A percentile compares a stretch with the other conserved stretches of the same genome.
Evolutionary conservation across 2,797 vertebrate genomes (phyloP).

Genomic region (Sphenopsis melanotis): DNA sequence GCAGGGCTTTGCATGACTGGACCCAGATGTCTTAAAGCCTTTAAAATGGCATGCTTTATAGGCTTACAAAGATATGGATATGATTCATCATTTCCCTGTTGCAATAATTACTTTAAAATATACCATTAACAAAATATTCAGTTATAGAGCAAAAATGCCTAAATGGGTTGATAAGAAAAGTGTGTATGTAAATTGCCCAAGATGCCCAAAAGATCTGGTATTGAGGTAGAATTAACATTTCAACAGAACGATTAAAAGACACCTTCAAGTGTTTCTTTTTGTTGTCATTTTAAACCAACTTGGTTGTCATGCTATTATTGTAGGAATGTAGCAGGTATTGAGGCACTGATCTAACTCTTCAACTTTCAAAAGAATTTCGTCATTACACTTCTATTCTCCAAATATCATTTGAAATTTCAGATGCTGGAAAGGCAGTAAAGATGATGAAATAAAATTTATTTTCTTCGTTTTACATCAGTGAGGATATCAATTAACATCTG

Average conservation of each 20-base stretch:
- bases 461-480: background rate
- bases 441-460: background rate
- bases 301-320: background rate
- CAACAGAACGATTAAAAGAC: background rate
- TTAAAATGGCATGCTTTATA: background rate
- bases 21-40: background rate
- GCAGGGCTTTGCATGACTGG: background rate
- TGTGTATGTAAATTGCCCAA: background rate
- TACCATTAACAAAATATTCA: background rate
- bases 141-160: background rate
- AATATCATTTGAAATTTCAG: background rate
- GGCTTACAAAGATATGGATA: background rate
- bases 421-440: background rate
- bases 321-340: background rate
- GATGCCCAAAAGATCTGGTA: background rate
- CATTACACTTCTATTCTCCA: background rate
- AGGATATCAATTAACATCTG: background rate
- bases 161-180: background rate
- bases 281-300: background rate
- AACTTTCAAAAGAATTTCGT: background rate
- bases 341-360: background rate
- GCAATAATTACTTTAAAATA: background rate
- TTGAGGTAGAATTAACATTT: background rate
- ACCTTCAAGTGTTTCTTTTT: background rate
- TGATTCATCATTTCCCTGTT: background rate